Evolutionary conservation across 1,140 invertebrate species (phyloP).

Genomic region (Orchesella cincta): DNA sequence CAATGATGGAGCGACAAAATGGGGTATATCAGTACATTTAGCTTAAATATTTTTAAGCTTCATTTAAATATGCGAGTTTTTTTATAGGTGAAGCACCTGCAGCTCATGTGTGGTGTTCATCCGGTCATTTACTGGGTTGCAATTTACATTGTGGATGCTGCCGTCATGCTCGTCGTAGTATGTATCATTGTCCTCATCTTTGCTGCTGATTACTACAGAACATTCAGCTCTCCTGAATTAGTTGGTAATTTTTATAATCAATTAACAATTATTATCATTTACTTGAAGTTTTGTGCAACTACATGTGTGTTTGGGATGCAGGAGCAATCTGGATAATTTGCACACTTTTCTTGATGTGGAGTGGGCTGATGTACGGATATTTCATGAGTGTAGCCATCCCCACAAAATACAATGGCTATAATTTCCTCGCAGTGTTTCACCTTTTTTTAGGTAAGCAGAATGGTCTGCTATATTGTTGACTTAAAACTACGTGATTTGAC

Average conservation of each 20-base stretch:
- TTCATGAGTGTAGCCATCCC: constrained; percentile 24
- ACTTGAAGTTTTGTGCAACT: too few species aligned
- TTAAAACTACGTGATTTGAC: neutral
- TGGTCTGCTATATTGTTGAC: neutral
- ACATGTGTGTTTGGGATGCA: too few species aligned
- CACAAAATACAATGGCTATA: neutral
- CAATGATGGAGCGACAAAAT: constrained; percentile 16
- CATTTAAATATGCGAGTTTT: neutral
- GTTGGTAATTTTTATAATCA: neutral
- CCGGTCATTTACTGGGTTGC: constrained; percentile 33
- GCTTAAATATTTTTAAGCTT: neutral
- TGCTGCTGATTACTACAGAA: neutral
- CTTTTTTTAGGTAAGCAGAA: constrained; percentile 32
- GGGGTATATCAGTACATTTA: constrained; percentile 31
- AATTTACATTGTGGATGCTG: constrained; percentile 22
- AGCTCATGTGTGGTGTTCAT: constrained; percentile 46
- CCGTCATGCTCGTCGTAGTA: neutral
- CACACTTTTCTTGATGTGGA: constrained; percentile 35
- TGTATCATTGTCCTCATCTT: neutral
- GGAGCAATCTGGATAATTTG: constrained; percentile 22
- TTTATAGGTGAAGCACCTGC: constrained; percentile 47
- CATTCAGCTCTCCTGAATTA: neutral
- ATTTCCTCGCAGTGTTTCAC: constrained; percentile 25
- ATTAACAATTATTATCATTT: too few species aligned
- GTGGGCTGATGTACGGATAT: constrained; percentile 34